A percentile compares a stretch with the other conserved stretches of the same genome.
Conservation (phyloP, 2,113 vertebrate genomes). For the Protobothrops mucrosquamatus region DNA sequence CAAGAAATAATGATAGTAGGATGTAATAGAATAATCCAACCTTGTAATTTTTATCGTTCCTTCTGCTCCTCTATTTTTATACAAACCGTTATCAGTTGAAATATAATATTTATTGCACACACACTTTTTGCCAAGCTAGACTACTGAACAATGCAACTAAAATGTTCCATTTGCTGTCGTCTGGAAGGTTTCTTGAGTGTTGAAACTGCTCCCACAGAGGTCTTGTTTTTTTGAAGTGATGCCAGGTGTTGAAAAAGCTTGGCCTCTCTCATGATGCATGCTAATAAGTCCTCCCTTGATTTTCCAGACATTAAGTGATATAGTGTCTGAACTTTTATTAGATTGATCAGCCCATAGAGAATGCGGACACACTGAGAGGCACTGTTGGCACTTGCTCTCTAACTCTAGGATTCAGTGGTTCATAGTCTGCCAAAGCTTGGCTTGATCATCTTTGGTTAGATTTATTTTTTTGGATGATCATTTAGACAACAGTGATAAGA, state of each 20-base stretch:
- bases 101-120: neutral
- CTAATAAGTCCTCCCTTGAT: neutral
- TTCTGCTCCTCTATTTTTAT: neutral
- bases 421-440: neutral
- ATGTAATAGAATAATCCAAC: neutral
- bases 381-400: neutral
- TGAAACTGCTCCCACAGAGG: neutral
- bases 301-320: neutral
- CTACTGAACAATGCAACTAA: neutral
- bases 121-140: neutral
- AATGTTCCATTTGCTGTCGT: neutral
- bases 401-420: neutral
- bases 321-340: neutral
- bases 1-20: neutral
- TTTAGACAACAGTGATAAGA: neutral
- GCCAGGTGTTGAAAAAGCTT: neutral
- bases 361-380: neutral
- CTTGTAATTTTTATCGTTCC: neutral
- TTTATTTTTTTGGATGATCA: neutral
- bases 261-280: neutral
- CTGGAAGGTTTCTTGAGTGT: neutral
- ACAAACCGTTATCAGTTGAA: neutral
- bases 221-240: neutral
- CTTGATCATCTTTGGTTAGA: neutral
- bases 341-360: neutral